A percentile compares a stretch with the other conserved stretches of the same genome.
Conservation (phyloP, 2,888 invertebrate species). For the Harmothoe impar region DNA sequence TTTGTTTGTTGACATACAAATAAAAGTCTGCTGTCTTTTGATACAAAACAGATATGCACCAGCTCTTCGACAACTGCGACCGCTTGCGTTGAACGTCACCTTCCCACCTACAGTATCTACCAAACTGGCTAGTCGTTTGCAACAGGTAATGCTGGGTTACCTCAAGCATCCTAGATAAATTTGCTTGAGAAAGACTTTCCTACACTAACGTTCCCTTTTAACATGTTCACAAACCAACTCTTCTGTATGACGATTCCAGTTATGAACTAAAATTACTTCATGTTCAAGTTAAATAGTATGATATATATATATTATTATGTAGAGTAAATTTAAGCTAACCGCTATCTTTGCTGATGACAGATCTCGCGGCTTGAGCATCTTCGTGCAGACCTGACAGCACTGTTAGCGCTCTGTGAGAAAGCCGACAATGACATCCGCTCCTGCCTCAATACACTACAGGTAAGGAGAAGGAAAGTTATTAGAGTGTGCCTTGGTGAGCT, state of each 20-base stretch:
- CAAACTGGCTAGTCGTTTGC: conserved; percentile 87
- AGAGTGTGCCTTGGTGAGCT: no score
- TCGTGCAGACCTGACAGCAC: conserved; percentile 88
- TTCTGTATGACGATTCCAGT: no score
- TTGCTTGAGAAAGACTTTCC: no score
- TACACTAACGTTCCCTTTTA: no score
- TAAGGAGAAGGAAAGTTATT: no score
- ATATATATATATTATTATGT: no score
- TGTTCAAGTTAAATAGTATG: no score
- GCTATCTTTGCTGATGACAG: conserved; percentile 72
- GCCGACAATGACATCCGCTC: conserved; percentile 95
- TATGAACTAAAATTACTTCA: no score
- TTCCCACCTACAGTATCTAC: conserved; percentile 84
- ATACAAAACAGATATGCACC: conserved; percentile 85
- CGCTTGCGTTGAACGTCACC: conserved; percentile 90
- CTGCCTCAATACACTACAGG: conserved; percentile 94
- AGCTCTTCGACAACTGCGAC: conserved; percentile 91
- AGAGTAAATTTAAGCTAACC: background rate
- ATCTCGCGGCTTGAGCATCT: conserved; percentile 87
- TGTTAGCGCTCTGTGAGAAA: conserved; percentile 91
- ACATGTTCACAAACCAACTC: no score
- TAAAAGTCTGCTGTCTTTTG: background rate
- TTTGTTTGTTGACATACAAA: background rate
- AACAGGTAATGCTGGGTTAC: conserved; percentile 85
- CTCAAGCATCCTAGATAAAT: no score